phyloP scores from a whole-genome alignment of 2,113 vertebrate species.

The Mustela nigripes region DNA sequence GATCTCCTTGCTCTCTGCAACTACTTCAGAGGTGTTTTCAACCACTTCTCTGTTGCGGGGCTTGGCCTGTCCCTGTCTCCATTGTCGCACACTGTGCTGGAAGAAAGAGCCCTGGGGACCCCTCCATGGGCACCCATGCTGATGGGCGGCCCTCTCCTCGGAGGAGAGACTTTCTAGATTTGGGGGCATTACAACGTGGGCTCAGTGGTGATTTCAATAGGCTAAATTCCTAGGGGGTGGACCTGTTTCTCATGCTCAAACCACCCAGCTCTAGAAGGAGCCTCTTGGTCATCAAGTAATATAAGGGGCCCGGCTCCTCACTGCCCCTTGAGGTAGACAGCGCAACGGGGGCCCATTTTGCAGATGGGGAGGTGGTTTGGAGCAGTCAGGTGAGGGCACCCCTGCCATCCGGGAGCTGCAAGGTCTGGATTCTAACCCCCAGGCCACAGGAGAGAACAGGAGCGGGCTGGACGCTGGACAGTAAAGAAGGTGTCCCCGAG shows the following conservation, averaged over 20 bases:
- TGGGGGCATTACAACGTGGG: neutral
- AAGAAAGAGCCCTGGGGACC: neutral
- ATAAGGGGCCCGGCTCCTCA: neutral
- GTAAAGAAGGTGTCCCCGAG: neutral
- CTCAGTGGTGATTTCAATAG: neutral
- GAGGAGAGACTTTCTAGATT: neutral
- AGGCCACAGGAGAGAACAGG: neutral
- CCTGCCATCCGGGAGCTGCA: neutral
- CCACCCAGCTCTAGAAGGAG: neutral
- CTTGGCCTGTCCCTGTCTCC: neutral
- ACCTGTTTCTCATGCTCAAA: neutral
- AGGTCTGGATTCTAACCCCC: neutral
- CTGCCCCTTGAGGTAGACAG: neutral
- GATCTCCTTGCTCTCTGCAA: neutral
- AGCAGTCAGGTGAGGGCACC: neutral
- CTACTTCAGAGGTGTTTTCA: neutral
- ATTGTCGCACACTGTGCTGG: no score
- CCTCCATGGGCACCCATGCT: neutral
- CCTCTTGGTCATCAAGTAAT: neutral
- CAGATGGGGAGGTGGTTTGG: neutral
- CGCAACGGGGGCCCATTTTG: fast-evolving
- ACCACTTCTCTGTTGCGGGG: neutral
- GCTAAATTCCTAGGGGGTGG: neutral
- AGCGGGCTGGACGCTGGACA: neutral
- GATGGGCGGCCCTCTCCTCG: neutral